Conservation (phyloP, 1,140 invertebrate species). For the Glossosoma conforme region DNA sequence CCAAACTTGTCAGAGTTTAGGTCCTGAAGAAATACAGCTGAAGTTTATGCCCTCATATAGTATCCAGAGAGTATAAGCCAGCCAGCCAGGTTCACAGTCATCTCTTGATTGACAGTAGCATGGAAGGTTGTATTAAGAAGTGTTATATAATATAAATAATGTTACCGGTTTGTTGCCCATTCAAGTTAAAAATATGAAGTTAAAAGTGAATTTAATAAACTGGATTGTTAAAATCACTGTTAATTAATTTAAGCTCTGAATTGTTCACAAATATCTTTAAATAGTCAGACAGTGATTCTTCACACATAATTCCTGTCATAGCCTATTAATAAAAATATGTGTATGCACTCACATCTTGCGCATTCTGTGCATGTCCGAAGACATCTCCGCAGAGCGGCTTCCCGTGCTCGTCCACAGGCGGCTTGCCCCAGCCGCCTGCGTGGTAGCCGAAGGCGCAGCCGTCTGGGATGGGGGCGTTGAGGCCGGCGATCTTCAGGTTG, state of each 20-base stretch:
- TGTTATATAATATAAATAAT: too few relatives aligned
- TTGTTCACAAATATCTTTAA: too few relatives aligned
- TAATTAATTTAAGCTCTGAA: not conserved
- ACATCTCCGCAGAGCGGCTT: conserved; percentile 98
- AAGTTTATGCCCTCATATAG: too few relatives aligned
- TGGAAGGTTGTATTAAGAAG: too few relatives aligned
- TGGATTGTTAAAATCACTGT: not conserved
- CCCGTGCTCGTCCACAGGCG: conserved; percentile 98
- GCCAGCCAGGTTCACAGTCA: too few relatives aligned
- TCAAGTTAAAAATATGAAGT: too few relatives aligned
- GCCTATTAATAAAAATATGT: not conserved
- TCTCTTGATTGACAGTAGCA: too few relatives aligned
- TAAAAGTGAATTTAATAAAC: conserved; percentile 5
- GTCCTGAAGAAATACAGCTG: too few relatives aligned
- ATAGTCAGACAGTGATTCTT: not conserved
- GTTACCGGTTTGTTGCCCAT: too few relatives aligned
- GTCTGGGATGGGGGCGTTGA: conserved; percentile 94
- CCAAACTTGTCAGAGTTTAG: too few relatives aligned
- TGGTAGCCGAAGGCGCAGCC: conserved; percentile 98
- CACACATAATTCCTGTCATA: not conserved
- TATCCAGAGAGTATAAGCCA: too few relatives aligned
- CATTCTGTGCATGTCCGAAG: conserved; percentile 72
- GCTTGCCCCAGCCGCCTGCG: conserved; percentile 98
- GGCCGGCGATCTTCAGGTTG: conserved; percentile 92
- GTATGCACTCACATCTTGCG: conserved; percentile 54